Evolutionary conservation across 2,888 invertebrate genomes (phyloP).

Genomic region (Willowsia nigromaculata): DNA sequence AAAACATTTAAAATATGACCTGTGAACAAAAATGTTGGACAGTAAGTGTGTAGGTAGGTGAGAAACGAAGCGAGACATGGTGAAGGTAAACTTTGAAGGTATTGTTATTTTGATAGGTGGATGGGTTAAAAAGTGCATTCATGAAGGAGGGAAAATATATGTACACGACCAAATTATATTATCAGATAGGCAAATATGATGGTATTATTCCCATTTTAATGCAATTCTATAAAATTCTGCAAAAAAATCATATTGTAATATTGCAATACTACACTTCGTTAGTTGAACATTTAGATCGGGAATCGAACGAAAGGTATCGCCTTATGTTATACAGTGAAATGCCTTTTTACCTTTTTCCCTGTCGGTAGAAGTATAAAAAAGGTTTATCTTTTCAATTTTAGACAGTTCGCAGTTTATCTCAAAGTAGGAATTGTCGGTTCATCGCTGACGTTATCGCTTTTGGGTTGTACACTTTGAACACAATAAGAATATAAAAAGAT

Average conservation of each 20-base stretch:
- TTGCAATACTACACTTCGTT: too few species aligned
- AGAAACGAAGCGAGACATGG: background rate
- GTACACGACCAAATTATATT: slow-evolving; percentile 17
- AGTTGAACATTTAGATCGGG: too few species aligned
- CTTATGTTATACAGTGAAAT: too few species aligned
- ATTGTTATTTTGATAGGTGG: slow-evolving; percentile 12
- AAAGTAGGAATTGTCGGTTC: background rate
- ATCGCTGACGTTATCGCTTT: background rate
- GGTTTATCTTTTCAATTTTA: background rate
- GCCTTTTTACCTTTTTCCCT: too few species aligned
- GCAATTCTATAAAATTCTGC: background rate
- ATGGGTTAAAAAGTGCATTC: slow-evolving; percentile 14
- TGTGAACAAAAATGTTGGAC: slow-evolving; percentile 38
- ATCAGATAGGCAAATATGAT: background rate
- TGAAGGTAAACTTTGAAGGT: background rate
- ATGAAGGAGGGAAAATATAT: background rate
- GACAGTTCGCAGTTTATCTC: background rate
- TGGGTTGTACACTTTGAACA: too few species aligned
- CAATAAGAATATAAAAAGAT: slow-evolving; percentile 24
- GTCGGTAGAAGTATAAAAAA: background rate
- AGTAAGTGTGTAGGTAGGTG: slow-evolving; percentile 17
- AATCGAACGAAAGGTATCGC: background rate
- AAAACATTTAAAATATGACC: slow-evolving; percentile 62
- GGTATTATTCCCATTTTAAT: background rate
- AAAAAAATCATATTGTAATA: background rate